Evolutionary conservation across 2,113 vertebrate genomes (phyloP), one percentile per base, ranked within the genome.

Genomic region (Nesogale talazaci): DNA sequence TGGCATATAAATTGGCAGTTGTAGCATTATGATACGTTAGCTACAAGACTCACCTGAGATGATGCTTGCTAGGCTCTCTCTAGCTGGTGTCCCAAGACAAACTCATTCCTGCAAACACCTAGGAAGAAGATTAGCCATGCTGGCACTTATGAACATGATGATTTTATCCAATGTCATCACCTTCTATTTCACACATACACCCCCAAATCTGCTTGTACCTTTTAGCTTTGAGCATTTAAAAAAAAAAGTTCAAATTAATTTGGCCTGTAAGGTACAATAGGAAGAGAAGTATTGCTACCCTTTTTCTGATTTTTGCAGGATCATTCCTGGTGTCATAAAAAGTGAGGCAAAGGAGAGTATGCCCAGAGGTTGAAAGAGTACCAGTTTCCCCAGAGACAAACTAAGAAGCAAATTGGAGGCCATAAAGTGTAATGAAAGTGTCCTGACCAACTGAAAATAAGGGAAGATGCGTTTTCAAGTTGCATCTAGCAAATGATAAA

Each of bases 401-500:
- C n/a, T 34, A 72, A 36, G 34, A 65, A 88, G 36, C 15, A 76
- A 88, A 86, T 42, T 9, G 38, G 72, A 90, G 34, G 38, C 29
- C 36, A 36, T 11, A 78, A 42, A 52, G 25, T 27, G 70, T 31
- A 31, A 61, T 6, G 42, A 89, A 90, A 87, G 1, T 65, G 15
- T 63, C 31, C 40, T 27, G 31, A 77, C 36, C 77, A 84, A 31
- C 40, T 63, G 70, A 84, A 27, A 8, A 86, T 34, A 86, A 94
- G 67, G 22, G 29, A 76, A 70, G 14, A 14, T 7, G 5, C 57
- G 4, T 38, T 75, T 56, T 11, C 40, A 38, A 59, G 46, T 27
- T 84, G 92, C 79, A 69, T 38, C 63, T 76, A 83, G 77, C 14
- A 72, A 52, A 38, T 88, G 16, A 67, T 69, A 81, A 88, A 93